A percentile compares a stretch with the other conserved stretches of the same genome.
Conservation (phyloP, 2,888 invertebrate species). For the Ischnus inquisitorius region DNA sequence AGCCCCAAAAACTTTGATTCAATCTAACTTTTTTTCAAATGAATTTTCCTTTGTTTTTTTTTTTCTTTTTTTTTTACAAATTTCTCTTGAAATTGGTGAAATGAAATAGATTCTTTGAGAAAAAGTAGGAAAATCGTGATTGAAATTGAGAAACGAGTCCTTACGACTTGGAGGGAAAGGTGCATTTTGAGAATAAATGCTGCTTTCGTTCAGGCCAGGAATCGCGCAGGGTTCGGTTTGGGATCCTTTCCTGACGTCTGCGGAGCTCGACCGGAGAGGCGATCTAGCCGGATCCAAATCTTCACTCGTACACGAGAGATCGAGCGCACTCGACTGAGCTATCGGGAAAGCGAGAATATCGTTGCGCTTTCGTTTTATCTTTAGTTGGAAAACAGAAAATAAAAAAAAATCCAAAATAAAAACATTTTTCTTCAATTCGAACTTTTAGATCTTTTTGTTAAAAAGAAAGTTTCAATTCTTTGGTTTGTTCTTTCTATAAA, state of each 20-base stretch:
- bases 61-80: slow-evolving; percentile 52
- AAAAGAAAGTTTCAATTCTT: too few relatives aligned
- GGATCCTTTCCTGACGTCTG: slow-evolving; percentile 48
- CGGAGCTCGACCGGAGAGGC: slow-evolving; percentile 38
- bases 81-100: slow-evolving; percentile 64
- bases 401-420: too few relatives aligned
- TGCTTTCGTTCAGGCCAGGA: slow-evolving; percentile 63
- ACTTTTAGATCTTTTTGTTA: neutral
- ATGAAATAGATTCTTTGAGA: too few relatives aligned
- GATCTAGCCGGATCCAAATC: slow-evolving; percentile 37
- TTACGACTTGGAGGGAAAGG: slow-evolving; percentile 24
- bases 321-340: neutral
- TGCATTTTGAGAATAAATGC: slow-evolving; percentile 42
- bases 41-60: slow-evolving; percentile 3
- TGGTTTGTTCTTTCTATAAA: too few relatives aligned
- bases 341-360: neutral
- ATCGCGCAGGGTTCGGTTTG: slow-evolving; percentile 41
- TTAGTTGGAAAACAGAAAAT: neutral
- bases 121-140: neutral
- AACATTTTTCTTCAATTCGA: neutral
- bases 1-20: too few relatives aligned
- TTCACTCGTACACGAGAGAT: neutral
- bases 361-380: neutral
- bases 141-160: neutral
- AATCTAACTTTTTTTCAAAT: too few relatives aligned